These are phyloP conservation scores for Iselma pallidipennis DNA, from an alignment of 2,888 invertebrate species.

Conservation along the genomic window DNA sequence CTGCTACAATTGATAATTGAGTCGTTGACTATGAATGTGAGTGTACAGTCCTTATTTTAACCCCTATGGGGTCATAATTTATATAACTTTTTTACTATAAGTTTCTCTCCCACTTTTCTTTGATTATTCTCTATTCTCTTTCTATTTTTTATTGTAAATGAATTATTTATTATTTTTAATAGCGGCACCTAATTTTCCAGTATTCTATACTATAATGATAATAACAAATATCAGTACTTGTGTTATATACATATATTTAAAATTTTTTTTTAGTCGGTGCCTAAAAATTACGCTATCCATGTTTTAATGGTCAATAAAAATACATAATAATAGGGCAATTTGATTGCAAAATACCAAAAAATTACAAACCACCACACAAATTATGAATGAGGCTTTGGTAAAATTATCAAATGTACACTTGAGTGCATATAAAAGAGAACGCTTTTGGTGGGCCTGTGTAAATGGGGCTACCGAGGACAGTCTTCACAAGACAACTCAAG, in stretches of 20 bases:
- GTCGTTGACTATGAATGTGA: slow-evolving; percentile 45
- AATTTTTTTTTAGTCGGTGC: slow-evolving; percentile 35
- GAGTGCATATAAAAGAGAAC: no score
- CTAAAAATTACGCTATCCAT: slow-evolving; percentile 45
- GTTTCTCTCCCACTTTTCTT: no score
- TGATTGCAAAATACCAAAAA: slow-evolving; percentile 51
- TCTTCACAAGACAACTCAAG: no score
- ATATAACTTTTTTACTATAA: slow-evolving; percentile 39
- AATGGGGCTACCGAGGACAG: no score
- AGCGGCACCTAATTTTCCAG: slow-evolving; percentile 28
- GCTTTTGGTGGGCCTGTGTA: no score
- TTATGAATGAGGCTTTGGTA: slow-evolving; percentile 43
- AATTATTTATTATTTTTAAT: slow-evolving; percentile 53
- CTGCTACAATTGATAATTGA: slow-evolving; percentile 43
- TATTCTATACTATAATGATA: slow-evolving; percentile 13
- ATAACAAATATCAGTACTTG: slow-evolving; percentile 6
- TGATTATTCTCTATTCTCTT: neutral
- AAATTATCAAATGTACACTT: no score
- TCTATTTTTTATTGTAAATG: slow-evolving; percentile 46
- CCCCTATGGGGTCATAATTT: slow-evolving; percentile 50
- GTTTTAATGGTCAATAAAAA: slow-evolving; percentile 50
- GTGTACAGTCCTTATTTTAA: slow-evolving; percentile 48
- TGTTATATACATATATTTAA: slow-evolving; percentile 19
- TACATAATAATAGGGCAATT: slow-evolving; percentile 34
- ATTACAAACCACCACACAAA: slow-evolving; percentile 7